These are phyloP conservation scores for Nasalis larvatus DNA, from an alignment of 2,113 vertebrate species.

Conservation along the genomic window DNA sequence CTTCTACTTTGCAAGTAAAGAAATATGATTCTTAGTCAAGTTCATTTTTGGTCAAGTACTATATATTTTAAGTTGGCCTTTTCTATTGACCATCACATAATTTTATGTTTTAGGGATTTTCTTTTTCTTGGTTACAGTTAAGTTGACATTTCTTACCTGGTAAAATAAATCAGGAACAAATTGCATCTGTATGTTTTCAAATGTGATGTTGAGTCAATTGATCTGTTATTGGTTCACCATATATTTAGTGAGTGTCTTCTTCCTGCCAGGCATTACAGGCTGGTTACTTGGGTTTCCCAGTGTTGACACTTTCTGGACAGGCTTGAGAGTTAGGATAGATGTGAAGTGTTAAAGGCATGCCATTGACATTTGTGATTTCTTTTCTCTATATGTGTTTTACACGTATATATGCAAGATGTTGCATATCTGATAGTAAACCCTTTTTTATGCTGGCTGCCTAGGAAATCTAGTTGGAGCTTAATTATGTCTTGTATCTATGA, in stretches of 20 bases:
- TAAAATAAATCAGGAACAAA: background rate
- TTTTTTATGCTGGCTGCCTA: background rate
- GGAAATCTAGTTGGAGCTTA: background rate
- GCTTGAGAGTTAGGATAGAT: background rate
- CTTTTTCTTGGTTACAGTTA: background rate
- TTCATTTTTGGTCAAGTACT: background rate
- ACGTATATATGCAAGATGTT: fast-evolving
- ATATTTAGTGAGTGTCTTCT: background rate
- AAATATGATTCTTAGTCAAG: background rate
- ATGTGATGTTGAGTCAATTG: background rate
- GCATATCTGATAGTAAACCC: background rate
- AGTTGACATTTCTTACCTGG: background rate
- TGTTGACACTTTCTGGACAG: background rate
- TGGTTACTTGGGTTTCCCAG: background rate
- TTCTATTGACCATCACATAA: background rate
- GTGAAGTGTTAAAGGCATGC: background rate
- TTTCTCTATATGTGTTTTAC: background rate
- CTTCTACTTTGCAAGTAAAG: background rate
- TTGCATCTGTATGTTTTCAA: background rate
- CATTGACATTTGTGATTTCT: background rate
- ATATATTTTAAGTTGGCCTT: background rate
- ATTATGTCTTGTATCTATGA: background rate
- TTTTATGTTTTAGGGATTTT: background rate
- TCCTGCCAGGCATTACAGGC: background rate
- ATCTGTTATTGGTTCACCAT: background rate